phyloP scores from a whole-genome alignment of 2,888 invertebrate species.

The Hartigia nigra region DNA sequence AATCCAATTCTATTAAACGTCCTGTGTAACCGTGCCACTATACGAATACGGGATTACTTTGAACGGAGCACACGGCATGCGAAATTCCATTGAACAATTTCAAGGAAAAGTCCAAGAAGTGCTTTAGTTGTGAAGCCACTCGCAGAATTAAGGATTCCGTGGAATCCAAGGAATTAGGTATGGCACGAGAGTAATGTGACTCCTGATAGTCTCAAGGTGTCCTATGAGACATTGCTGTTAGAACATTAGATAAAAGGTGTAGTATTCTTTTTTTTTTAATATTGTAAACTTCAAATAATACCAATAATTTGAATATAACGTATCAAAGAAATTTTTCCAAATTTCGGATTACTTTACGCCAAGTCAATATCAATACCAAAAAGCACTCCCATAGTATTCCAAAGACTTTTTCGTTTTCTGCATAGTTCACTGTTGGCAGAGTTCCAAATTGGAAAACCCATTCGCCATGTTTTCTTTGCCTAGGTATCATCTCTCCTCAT shows the following conservation, averaged over 20 bases:
- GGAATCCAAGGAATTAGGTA: not conserved
- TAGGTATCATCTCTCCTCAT: not conserved
- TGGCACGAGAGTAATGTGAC: not conserved
- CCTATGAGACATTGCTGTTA: not conserved
- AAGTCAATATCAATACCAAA: not conserved
- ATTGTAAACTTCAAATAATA: not conserved
- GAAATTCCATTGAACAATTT: constrained; percentile 1
- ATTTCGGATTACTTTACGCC: not conserved
- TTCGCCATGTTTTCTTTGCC: constrained; percentile 60
- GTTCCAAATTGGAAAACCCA: constrained; percentile 65
- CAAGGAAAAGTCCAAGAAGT: not conserved
- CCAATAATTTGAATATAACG: no score
- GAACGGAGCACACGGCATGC: not conserved
- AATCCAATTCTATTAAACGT: not conserved
- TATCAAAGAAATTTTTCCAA: not conserved
- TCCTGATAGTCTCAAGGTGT: not conserved
- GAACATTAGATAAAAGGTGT: not conserved
- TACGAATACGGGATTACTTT: not conserved
- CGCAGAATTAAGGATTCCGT: not conserved
- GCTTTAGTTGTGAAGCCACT: not conserved
- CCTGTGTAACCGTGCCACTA: not conserved
- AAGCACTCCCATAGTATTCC: not conserved
- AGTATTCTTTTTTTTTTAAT: not conserved
- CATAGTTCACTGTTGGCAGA: not conserved
- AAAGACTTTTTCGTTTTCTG: not conserved